Percentiles rank a stretch among this genome's conserved stretches.
These are phyloP conservation scores for Pantherophis vulpinus DNA, from an alignment of 2,797 vertebrate genomes.

Conservation along the genomic window DNA sequence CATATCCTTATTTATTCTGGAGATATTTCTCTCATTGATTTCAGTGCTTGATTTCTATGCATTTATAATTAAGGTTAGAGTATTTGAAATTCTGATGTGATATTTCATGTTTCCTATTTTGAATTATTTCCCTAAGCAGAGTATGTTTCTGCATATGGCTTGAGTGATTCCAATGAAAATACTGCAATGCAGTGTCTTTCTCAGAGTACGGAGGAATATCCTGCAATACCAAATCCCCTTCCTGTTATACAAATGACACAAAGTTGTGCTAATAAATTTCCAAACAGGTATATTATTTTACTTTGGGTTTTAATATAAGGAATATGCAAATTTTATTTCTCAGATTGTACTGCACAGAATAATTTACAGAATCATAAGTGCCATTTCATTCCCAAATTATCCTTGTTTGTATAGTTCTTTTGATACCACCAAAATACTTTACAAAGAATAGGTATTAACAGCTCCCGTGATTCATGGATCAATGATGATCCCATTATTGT, in stretches of 20 bases:
- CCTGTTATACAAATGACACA: slow-evolving; percentile 19
- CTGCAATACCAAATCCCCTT: not conserved
- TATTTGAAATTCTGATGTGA: not conserved
- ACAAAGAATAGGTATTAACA: not conserved
- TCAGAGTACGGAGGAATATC: not conserved
- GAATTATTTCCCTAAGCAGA: slow-evolving; percentile 22
- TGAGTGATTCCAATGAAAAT: not conserved
- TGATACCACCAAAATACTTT: not conserved
- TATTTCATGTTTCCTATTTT: not conserved
- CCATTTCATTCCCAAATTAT: not conserved
- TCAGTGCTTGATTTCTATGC: not conserved
- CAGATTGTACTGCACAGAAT: not conserved
- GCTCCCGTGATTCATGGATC: not conserved
- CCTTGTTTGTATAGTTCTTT: not conserved
- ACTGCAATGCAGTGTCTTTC: slow-evolving; percentile 17
- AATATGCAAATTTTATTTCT: not conserved
- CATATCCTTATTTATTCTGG: not conserved
- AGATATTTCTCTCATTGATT: not conserved
- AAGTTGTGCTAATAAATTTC: slow-evolving; percentile 13
- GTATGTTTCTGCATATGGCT: slow-evolving; percentile 20
- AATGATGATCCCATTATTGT: not conserved
- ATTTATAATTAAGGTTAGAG: not conserved
- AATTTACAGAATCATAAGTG: not conserved
- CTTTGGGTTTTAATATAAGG: not conserved
- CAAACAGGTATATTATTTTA: not conserved